phyloP scores from a whole-genome alignment of 2,113 vertebrate genomes.

The Lepus americanus region DNA sequence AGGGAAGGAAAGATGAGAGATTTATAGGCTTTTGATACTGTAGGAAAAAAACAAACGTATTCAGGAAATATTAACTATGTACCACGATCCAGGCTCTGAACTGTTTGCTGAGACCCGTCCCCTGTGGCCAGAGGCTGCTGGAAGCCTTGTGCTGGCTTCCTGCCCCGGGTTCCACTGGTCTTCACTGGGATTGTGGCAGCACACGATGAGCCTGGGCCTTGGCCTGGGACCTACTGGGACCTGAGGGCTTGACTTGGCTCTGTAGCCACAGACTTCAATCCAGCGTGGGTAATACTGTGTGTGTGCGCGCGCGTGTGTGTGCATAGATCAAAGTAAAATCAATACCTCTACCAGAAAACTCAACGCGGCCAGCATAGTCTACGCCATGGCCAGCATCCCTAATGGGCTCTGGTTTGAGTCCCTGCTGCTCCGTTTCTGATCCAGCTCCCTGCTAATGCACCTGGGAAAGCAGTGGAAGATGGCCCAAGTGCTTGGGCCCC shows the following conservation, averaged over 20 bases:
- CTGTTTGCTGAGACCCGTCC: background rate
- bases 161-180: background rate
- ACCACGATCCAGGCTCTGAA: background rate
- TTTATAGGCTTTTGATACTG: background rate
- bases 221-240: background rate
- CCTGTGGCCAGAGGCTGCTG: background rate
- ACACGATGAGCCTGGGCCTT: background rate
- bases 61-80: background rate
- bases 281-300: background rate
- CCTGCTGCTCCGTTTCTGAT: no score
- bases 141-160: background rate
- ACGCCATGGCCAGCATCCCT: no score
- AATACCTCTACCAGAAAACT: conserved; percentile 18
- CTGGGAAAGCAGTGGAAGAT: no score
- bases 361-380: no score
- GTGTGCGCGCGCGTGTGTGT: background rate
- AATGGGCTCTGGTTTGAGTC: no score
- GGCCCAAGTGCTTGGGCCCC: no score
- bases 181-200: background rate
- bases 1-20: background rate
- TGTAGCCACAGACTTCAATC: background rate
- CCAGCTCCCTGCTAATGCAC: no score
- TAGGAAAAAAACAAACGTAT: background rate
- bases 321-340: background rate
- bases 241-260: background rate